A percentile compares a stretch with the other conserved stretches of the same genome.
Conservation (phyloP, 2,888 invertebrate species). For the Drosophila meridionalis region DNA sequence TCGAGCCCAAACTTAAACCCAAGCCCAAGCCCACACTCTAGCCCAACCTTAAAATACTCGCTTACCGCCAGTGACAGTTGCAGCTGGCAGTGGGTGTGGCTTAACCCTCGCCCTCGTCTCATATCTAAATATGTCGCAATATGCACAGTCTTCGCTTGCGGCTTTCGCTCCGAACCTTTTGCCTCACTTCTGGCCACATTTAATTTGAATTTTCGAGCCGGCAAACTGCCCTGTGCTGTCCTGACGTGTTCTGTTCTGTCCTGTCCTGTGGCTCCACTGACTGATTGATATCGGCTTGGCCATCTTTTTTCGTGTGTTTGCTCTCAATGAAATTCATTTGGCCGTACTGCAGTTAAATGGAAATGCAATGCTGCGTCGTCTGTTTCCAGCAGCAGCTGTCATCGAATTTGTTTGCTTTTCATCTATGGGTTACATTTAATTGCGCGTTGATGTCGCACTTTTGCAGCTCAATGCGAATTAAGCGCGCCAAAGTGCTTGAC, state of each 20-base stretch:
- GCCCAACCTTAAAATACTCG: conserved; percentile 62
- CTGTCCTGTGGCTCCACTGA: not conserved
- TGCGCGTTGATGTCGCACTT: conserved; percentile 38
- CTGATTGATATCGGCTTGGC: conserved; percentile 45
- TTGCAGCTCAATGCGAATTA: conserved; percentile 25
- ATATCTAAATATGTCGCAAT: conserved; percentile 49
- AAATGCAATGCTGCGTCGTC: conserved; percentile 25
- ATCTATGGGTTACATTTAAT: conserved; percentile 37
- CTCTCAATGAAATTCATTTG: conserved; percentile 38
- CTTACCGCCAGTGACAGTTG: conserved; percentile 48
- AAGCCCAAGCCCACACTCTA: conserved; percentile 40
- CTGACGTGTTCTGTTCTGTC: not conserved
- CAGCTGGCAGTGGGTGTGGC: conserved; percentile 59
- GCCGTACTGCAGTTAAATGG: conserved; percentile 9
- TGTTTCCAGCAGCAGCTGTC: conserved; percentile 25
- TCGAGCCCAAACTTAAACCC: conserved; percentile 45
- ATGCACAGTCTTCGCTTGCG: conserved; percentile 15
- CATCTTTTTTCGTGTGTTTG: conserved; percentile 13
- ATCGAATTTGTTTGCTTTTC: conserved; percentile 22
- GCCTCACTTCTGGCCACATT: conserved; percentile 24
- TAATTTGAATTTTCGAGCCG: conserved; percentile 40
- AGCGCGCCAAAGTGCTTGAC: conserved; percentile 1
- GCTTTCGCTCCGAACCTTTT: conserved; percentile 6
- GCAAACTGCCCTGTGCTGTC: not conserved
- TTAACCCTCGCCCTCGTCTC: conserved; percentile 24